Conservation (phyloP, 2,888 invertebrate genomes). For the Schrankia costaestrigalis region DNA sequence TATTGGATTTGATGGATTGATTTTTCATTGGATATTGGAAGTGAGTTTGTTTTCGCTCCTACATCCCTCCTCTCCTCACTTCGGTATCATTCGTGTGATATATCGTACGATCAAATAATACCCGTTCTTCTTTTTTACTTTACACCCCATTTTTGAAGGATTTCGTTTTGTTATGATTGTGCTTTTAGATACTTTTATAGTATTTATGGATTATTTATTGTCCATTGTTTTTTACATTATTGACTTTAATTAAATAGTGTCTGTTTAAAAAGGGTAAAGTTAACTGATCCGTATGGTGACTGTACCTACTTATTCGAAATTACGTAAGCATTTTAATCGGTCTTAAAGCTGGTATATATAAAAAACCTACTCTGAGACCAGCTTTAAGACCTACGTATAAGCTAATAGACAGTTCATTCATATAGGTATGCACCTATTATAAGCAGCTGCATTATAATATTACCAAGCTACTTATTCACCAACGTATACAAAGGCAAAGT, state of each 20-base stretch:
- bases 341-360: no score
- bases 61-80: slow-evolving; percentile 22
- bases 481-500: background rate
- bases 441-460: no score
- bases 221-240: no score
- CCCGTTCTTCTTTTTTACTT: slow-evolving; percentile 46
- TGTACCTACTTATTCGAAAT: no score
- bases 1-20: slow-evolving; percentile 56
- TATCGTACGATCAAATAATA: slow-evolving; percentile 52
- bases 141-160: slow-evolving; percentile 36
- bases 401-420: no score
- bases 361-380: no score
- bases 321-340: no score
- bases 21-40: slow-evolving; percentile 54
- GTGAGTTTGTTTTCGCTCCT: slow-evolving; percentile 44
- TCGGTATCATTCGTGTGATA: slow-evolving; percentile 40
- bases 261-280: no score
- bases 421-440: no score
- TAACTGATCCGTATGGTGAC: no score
- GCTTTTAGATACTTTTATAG: background rate
- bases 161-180: background rate
- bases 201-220: background rate
- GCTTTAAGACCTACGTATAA: no score
- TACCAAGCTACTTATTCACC: background rate
- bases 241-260: no score